Evolutionary conservation across 2,797 vertebrate genomes (phyloP).

Genomic region (Rhynchonycteris naso): DNA sequence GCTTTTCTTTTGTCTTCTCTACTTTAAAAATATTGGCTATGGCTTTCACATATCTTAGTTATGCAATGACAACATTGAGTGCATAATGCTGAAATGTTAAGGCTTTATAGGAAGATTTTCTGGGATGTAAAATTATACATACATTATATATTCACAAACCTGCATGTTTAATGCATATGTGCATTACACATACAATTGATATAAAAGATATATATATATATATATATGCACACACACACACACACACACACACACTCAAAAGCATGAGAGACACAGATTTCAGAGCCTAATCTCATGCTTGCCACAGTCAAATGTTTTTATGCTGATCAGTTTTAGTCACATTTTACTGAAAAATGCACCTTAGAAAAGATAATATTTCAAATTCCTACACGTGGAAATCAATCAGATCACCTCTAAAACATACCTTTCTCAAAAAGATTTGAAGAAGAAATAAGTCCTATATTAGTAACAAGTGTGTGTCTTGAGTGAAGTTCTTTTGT

Average conservation of each 20-base stretch:
- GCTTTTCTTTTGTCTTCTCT: slow-evolving; percentile 20
- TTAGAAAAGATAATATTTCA: slow-evolving; percentile 30
- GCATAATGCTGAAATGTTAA: background rate
- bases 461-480: background rate
- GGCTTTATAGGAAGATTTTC: slow-evolving; percentile 3
- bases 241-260: background rate
- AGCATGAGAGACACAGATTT: background rate
- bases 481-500: background rate
- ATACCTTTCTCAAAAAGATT: background rate
- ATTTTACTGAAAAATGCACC: slow-evolving; percentile 1
- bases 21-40: background rate
- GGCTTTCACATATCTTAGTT: background rate
- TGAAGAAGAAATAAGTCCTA: background rate
- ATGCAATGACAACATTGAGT: background rate
- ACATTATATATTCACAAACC: background rate
- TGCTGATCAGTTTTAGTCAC: slow-evolving; percentile 35
- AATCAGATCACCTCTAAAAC: background rate
- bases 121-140: background rate
- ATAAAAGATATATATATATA: background rate
- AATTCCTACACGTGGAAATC: slow-evolving; percentile 34
- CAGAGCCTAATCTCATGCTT: background rate
- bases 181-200: background rate
- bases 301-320: slow-evolving; percentile 49
- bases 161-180: background rate
- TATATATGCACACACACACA: rapidly evolving